Base-by-base conservation (phyloP, 2,797 vertebrate genomes). In the Acipenser transmontanus region DNA sequence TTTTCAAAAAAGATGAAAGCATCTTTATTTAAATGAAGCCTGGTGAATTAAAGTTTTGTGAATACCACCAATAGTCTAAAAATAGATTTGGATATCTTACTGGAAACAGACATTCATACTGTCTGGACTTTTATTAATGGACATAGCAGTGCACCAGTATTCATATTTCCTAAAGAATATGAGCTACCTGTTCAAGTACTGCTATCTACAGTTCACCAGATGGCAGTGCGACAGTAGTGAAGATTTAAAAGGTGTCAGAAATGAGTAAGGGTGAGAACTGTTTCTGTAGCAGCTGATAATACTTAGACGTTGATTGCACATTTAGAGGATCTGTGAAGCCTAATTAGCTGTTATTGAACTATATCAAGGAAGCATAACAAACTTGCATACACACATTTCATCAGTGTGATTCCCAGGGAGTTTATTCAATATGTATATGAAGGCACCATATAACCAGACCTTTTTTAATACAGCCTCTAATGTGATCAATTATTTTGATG, bases 271-370 rank as follows among this genome's bases (percentile, higher is more conserved):
- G 57, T 6, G 20, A 49, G 54, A 7, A 66, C 14, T 59, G 50
- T 12, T 57, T 14, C 70, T 34, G 60, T 48, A 61, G 49, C 49
- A 50, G 66, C 51, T 68, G 6, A 50, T 68, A 60, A 68, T 65
- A 71, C 47, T 71, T 67, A 66, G 69, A 73, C 73, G 70, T 74
- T 74, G 75, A 69, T 78, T 69, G 72, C 70, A 70, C 74, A 72
- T 66, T 61, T 71, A 66, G 63, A 65, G 69, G 59, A 63, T 72
- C 74, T 72, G 68, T 69, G 71, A 69, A 49, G 62, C 61, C 70
- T 76, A 76, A 76, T 79, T 70, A 69, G 56, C 48, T 13, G 56
- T 62, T 64, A 47, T 64, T 66, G 54, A 14, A 69, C 73, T 79
- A 67, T 71, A 71, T 76, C 72, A 64, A 62, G 65, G 4, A 34